These are phyloP conservation scores for Delia radicum DNA, from an alignment of 1,140 invertebrate genomes.

Conservation along the genomic window DNA sequence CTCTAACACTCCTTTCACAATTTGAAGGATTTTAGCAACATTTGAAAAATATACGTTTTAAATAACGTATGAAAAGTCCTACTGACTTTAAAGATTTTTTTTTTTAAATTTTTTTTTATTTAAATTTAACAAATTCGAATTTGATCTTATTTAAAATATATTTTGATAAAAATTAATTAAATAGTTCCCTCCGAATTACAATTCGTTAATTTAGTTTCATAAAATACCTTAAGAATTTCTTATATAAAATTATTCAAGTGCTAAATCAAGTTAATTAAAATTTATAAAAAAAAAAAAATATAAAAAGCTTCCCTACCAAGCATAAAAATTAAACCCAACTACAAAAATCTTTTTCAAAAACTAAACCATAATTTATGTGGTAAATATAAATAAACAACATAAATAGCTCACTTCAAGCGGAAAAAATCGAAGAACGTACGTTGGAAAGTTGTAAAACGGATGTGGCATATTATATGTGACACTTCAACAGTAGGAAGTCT, in stretches of 20 bases:
- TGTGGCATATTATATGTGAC: conserved; percentile 48
- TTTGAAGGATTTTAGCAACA: too few species aligned
- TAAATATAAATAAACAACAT: background rate
- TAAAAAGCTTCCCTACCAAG: background rate
- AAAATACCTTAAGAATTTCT: background rate
- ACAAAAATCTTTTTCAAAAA: background rate
- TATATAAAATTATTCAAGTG: conserved; percentile 39
- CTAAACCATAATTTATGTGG: background rate
- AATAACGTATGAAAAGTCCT: too few species aligned
- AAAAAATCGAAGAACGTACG: background rate
- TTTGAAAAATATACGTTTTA: too few species aligned
- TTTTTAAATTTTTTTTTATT: too few species aligned
- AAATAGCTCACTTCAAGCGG: background rate
- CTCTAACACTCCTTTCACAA: too few species aligned
- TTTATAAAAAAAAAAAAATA: conserved; percentile 5
- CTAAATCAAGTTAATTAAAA: conserved; percentile 56
- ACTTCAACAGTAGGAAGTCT: conserved; percentile 20
- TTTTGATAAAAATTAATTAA: too few species aligned
- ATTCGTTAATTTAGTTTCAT: too few species aligned
- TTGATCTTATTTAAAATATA: too few species aligned
- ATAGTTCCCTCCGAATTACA: too few species aligned
- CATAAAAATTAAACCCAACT: background rate
- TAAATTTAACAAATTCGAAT: too few species aligned
- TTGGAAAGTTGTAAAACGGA: conserved; percentile 35
- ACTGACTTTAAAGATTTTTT: too few species aligned